Evolutionary conservation across 2,113 vertebrate species (phyloP).

Genomic region (Ageneiosus marmoratus): DNA sequence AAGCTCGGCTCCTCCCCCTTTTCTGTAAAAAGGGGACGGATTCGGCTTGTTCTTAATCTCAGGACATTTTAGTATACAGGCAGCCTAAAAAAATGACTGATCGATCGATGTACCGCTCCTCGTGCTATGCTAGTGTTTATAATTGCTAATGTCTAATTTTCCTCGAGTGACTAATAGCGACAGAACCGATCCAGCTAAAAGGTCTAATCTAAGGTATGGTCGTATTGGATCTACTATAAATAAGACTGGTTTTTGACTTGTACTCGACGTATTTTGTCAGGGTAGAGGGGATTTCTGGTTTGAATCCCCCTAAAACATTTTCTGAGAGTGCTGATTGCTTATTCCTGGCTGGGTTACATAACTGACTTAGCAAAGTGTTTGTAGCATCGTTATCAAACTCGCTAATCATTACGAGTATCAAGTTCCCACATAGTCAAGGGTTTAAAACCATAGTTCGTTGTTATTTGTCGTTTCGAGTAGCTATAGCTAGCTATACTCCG

Average conservation of each 20-base stretch:
- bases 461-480: not conserved
- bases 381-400: too few species aligned
- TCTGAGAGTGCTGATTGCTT: not conserved
- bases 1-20: not conserved
- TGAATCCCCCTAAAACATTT: constrained; percentile 4
- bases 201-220: not conserved
- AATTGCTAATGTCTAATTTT: not conserved
- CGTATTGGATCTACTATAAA: not conserved
- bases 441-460: not conserved
- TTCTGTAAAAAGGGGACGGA: not conserved
- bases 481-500: not conserved
- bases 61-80: not conserved
- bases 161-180: not conserved
- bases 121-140: not conserved
- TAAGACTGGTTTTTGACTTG: not conserved
- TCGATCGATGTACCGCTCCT: not conserved
- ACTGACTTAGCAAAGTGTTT: not conserved
- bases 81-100: not conserved
- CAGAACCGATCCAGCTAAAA: not conserved
- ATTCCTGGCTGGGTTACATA: not conserved
- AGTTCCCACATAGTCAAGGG: not conserved
- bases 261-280: not conserved
- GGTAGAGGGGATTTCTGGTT: not conserved
- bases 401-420: not conserved
- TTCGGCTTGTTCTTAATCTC: not conserved